Evolutionary conservation across 2,113 vertebrate genomes (phyloP).

Genomic region (Amphiprion ocellaris): DNA sequence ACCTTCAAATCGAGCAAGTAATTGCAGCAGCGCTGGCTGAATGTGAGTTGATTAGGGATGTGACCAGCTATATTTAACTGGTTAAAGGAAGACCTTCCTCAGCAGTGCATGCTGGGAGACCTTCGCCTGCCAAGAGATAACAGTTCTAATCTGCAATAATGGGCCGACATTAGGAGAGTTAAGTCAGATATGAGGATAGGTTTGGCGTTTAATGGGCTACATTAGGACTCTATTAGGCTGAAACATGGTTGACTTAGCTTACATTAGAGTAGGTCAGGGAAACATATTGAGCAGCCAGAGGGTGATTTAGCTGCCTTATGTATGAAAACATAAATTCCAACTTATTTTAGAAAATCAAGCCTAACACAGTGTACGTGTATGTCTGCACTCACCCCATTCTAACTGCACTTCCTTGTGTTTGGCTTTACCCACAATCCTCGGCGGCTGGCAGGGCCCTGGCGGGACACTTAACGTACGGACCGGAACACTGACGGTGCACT

Average conservation of each 20-base stretch:
- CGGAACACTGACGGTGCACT: conserved; percentile 92
- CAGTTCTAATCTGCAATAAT: conserved; percentile 64
- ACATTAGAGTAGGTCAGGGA: conserved; percentile 41
- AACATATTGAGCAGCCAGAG: conserved; percentile 38
- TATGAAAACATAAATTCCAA: neutral
- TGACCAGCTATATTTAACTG: conserved; percentile 38
- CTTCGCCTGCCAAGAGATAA: conserved; percentile 65
- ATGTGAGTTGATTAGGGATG: conserved; percentile 54
- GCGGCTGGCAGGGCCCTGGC: conserved; percentile 91
- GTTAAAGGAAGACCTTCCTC: conserved; percentile 60
- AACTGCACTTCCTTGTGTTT: conserved; percentile 96
- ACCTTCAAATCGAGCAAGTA: conserved; percentile 57
- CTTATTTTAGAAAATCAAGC: conserved; percentile 11
- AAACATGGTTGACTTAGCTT: conserved; percentile 54
- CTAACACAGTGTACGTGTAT: conserved; percentile 8
- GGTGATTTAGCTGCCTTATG: conserved; percentile 34
- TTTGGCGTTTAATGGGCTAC: conserved; percentile 62
- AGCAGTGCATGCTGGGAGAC: conserved; percentile 27
- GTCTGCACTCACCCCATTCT: conserved; percentile 91
- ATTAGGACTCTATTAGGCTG: conserved; percentile 61
- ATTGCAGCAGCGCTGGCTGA: conserved; percentile 49
- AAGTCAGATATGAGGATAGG: conserved; percentile 50
- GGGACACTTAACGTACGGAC: conserved; percentile 92
- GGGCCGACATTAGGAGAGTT: conserved; percentile 52
- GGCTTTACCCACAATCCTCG: conserved; percentile 91